A percentile compares a stretch with the other conserved stretches of the same genome.
Evolutionary conservation across 2,113 vertebrate species (phyloP).

Genomic region (Ancistrus triradiatus): DNA sequence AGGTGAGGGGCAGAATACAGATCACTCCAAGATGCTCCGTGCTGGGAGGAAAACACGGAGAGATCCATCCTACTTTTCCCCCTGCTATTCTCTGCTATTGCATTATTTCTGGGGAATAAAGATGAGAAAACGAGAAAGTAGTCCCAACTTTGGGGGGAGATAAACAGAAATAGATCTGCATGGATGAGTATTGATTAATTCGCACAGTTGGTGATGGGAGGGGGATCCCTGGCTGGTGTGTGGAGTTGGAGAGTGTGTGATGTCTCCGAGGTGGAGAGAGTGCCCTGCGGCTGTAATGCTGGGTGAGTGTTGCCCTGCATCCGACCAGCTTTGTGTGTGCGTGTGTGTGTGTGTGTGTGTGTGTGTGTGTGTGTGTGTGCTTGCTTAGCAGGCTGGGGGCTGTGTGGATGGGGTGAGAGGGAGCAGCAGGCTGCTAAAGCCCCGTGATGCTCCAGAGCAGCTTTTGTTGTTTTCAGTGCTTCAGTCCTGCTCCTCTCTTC

Average conservation of each 20-base stretch:
- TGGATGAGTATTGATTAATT: constrained; percentile 48
- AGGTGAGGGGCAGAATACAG: constrained; percentile 48
- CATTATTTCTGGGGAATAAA: neutral
- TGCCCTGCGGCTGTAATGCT: constrained; percentile 37
- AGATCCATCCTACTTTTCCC: neutral
- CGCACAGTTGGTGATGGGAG: constrained; percentile 36
- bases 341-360: constrained; percentile 35
- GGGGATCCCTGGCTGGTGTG: constrained; percentile 41
- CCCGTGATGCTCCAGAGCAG: constrained; percentile 56
- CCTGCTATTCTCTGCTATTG: no score
- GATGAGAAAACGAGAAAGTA: constrained; percentile 37
- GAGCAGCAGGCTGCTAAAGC: constrained; percentile 36
- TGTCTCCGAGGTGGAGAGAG: constrained; percentile 30
- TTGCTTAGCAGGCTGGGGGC: constrained; percentile 68
- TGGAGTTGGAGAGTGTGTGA: constrained; percentile 39
- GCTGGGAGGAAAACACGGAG: constrained; percentile 1
- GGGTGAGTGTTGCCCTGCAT: constrained; percentile 45
- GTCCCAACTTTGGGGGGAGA: constrained; percentile 30
- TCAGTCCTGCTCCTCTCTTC: constrained; percentile 47
- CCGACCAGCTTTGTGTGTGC: constrained; percentile 31
- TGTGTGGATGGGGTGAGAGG: constrained; percentile 57
- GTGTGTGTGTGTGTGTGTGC: constrained; percentile 45
- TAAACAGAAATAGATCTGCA: constrained; percentile 46
- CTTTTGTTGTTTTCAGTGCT: constrained; percentile 62
- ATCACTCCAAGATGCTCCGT: constrained; percentile 38